Conservation (phyloP, 1,140 invertebrate species). For the Oryctes rhinoceros region DNA sequence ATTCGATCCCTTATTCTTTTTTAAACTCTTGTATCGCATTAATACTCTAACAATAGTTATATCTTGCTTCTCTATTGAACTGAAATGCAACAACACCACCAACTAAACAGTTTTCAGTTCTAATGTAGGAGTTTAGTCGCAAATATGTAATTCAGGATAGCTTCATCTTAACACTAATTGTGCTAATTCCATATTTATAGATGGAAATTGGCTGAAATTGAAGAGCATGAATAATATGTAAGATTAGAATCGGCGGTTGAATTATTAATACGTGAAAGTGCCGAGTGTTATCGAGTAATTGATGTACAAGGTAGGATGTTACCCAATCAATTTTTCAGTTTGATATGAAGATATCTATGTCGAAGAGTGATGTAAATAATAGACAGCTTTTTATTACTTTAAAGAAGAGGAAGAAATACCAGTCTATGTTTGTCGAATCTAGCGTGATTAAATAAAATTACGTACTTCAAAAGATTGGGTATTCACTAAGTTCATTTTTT, state of each 20-base stretch:
- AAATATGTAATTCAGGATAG: too few species aligned
- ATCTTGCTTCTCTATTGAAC: too few species aligned
- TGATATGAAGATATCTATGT: background rate
- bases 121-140: too few species aligned
- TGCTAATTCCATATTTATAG: background rate
- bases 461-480: too few species aligned
- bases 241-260: background rate
- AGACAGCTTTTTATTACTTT: background rate
- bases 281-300: background rate
- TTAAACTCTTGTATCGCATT: too few species aligned
- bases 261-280: conserved; percentile 15
- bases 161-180: background rate
- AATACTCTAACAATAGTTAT: too few species aligned
- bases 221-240: background rate
- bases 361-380: background rate
- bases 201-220: background rate
- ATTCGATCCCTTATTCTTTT: too few species aligned
- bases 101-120: too few species aligned
- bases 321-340: background rate
- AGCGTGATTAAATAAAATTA: too few species aligned
- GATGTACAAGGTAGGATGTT: background rate
- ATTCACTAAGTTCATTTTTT: too few species aligned
- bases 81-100: too few species aligned
- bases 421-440: too few species aligned
- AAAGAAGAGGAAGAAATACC: background rate